Evolutionary conservation across 2,888 invertebrate species (phyloP), one percentile per base, ranked within the genome.

Genomic region (Mesochorus sp.): DNA sequence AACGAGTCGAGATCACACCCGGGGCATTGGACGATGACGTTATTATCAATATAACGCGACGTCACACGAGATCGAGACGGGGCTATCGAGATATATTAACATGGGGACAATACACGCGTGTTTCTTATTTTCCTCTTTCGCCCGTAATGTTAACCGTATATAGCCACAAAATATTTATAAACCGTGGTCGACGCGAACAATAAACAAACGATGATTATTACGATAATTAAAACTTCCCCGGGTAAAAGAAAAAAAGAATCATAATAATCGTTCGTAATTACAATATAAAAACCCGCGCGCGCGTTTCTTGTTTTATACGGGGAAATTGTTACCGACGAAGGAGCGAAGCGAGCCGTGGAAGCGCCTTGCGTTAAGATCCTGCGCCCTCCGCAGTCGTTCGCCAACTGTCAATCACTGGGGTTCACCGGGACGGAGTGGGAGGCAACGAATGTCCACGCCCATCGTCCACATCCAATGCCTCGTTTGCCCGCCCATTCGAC

Each of bases 331-430:
- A 71, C 53, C 71, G 62, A 62, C 78, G 80, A 80, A 68, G 70
- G 81, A 82, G 81, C 83, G 85, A 81, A 84, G 81, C 82, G 87
- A 88, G 86, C 88, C 88, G 89, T 87, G 86, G 84, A 79, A 85
- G 87, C 87, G 86, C 87, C 84, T 86, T 86, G 91, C 92, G 92
- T 89, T 87, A 87, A 92, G 93, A 91, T 93, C 92, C 92, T 93
- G 93, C 93, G 93, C 93, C 93, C 91, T 92, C 93, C 93, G 93
- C 92, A 93, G 93, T 93, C 93, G 92, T 93, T 93, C 93, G 93
- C 93, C 92, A 93, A 93, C 93, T 93, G 93, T 93, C 93, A 93
- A 93, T 93, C 93, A 93, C 92, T 92, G 91, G 91, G 82, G 89
- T 86, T 89, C 90, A 80, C 78, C 90, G 90, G 90, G 90, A 91